phyloP scores from a whole-genome alignment of 2,797 vertebrate species.

The Scolopax bukidnonensis region DNA sequence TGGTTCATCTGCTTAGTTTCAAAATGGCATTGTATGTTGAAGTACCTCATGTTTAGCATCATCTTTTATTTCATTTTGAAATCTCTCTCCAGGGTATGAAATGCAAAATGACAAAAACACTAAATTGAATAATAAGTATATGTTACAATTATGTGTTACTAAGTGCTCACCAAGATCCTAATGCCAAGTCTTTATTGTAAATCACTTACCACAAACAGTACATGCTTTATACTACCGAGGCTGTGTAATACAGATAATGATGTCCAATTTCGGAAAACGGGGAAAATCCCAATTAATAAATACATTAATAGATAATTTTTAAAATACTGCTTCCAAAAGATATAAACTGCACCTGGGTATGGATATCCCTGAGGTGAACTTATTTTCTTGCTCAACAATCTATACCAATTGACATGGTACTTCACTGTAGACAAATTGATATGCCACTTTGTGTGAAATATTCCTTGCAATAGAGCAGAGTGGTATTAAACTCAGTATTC shows the following conservation, averaged over 20 bases:
- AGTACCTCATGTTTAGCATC: constrained; percentile 6
- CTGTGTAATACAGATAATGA: background rate
- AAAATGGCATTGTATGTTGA: constrained; percentile 24
- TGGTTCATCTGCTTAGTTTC: constrained; percentile 22
- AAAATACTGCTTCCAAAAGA: background rate
- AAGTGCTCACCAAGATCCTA: background rate
- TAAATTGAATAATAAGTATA: constrained; percentile 32
- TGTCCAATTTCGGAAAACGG: background rate
- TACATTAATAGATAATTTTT: background rate
- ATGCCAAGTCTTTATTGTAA: constrained; percentile 23
- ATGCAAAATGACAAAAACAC: constrained; percentile 23
- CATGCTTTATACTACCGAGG: accelerated
- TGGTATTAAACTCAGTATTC: background rate
- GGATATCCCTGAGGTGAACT: background rate
- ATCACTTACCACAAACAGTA: background rate
- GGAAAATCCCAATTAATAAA: background rate
- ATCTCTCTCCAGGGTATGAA: constrained; percentile 4
- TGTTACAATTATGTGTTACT: background rate
- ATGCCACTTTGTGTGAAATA: background rate
- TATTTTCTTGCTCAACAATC: background rate
- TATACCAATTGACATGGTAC: background rate
- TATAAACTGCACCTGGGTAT: background rate
- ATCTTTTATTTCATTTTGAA: constrained; percentile 53
- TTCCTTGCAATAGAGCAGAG: background rate
- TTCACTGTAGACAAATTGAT: background rate